A percentile compares a stretch with the other conserved stretches of the same genome.
These are phyloP conservation scores for Noctua janthina DNA, from an alignment of 2,888 invertebrate species.

Conservation along the genomic window DNA sequence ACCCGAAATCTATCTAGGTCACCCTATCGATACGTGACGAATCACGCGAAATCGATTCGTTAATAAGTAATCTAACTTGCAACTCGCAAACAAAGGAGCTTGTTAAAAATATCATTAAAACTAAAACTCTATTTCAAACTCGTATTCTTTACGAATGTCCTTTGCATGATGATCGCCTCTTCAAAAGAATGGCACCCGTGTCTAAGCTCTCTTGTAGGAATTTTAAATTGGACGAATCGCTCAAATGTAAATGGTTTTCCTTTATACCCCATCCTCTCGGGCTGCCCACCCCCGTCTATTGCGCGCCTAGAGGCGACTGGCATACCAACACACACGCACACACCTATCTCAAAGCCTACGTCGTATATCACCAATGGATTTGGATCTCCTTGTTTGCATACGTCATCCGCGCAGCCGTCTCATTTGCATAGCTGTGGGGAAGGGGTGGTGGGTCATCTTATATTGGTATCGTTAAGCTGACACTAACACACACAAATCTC, in stretches of 20 bases:
- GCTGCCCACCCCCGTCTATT: constrained; percentile 89
- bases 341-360: constrained; percentile 82
- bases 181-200: constrained; percentile 90
- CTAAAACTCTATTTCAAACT: constrained; percentile 72
- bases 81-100: constrained; percentile 67
- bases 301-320: constrained; percentile 90
- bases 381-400: constrained; percentile 85
- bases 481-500: constrained; percentile 80
- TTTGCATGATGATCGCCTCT: constrained; percentile 86
- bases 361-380: constrained; percentile 83
- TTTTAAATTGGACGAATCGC: constrained; percentile 91
- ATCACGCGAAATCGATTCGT: constrained; percentile 72
- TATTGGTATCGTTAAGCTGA: constrained; percentile 84
- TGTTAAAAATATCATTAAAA: constrained; percentile 76
- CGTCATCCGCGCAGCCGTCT: constrained; percentile 80
- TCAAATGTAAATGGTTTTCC: constrained; percentile 91
- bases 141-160: constrained; percentile 79
- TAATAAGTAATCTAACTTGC: constrained; percentile 68
- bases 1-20: constrained; percentile 77
- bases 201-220: constrained; percentile 91
- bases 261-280: constrained; percentile 90
- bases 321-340: constrained; percentile 89
- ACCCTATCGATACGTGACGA: constrained; percentile 73
- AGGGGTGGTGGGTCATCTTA: constrained; percentile 75
- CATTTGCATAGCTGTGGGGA: constrained; percentile 79